phyloP scores from a whole-genome alignment of 2,797 vertebrate species.

The Anas bahamensis region DNA sequence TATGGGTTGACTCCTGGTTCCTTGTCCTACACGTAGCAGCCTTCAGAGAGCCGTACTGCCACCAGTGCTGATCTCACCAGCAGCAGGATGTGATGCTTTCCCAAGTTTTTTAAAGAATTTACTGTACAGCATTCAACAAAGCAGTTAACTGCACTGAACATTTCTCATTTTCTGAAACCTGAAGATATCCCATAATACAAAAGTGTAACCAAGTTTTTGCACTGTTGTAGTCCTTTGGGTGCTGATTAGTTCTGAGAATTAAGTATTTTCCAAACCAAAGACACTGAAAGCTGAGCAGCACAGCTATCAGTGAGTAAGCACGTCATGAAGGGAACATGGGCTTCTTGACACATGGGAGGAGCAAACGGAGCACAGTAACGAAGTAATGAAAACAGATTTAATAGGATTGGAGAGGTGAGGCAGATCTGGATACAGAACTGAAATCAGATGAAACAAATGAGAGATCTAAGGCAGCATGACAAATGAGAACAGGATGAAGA shows the following conservation, averaged over 20 bases:
- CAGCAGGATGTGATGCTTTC: not conserved
- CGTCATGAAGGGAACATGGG: not conserved
- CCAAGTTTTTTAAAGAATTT: not conserved
- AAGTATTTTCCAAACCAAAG: not conserved
- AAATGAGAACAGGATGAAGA: not conserved
- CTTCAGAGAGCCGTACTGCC: not conserved
- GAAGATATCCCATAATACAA: not conserved
- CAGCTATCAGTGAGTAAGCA: not conserved
- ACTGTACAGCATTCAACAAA: not conserved
- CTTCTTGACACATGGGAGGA: not conserved
- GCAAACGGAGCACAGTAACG: not conserved
- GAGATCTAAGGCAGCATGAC: not conserved
- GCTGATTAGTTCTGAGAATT: not conserved
- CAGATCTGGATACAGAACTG: not conserved
- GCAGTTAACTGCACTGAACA: not conserved
- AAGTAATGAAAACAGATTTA: not conserved
- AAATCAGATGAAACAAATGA: not conserved
- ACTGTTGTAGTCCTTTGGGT: not conserved
- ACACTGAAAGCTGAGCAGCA: not conserved
- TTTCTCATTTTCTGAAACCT: not conserved
- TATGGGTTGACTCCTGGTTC: not conserved
- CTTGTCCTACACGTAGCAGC: not conserved
- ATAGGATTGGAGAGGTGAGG: not conserved
- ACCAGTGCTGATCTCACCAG: not conserved
- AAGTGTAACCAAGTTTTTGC: not conserved